Conservation (phyloP, 2,113 vertebrate genomes). For the Nyctibius bracteatus region DNA sequence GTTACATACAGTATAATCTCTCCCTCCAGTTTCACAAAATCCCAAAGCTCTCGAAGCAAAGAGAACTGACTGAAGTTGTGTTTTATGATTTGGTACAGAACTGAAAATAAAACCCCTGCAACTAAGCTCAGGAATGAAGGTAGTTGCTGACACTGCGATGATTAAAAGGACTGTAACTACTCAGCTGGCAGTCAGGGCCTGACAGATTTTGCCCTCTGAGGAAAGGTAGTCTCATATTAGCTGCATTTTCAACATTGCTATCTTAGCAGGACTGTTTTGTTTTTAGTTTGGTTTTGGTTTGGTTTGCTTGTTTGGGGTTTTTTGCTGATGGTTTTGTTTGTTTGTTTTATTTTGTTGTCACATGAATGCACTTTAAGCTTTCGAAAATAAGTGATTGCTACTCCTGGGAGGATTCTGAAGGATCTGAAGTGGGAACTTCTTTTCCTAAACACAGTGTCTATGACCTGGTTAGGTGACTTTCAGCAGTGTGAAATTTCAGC, state of each 20-base stretch:
- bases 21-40: background rate
- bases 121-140: conserved; percentile 11
- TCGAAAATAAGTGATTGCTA: background rate
- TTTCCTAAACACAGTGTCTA: background rate
- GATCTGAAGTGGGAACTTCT: background rate
- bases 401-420: background rate
- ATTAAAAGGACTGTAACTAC: background rate
- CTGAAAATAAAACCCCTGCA: background rate
- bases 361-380: conserved; percentile 52
- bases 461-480: background rate
- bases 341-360: background rate
- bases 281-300: background rate
- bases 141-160: background rate
- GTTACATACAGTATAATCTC: background rate
- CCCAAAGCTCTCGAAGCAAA: background rate
- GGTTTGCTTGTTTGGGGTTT: background rate
- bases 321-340: background rate
- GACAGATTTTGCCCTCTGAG: background rate
- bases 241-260: background rate
- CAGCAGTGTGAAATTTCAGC: background rate
- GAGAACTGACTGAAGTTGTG: background rate
- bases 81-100: background rate
- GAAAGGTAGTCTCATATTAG: background rate
- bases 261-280: background rate
- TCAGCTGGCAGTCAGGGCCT: background rate